These are phyloP conservation scores for Cranoglanis bouderius DNA, from an alignment of 2,113 vertebrate species.

Conservation along the genomic window DNA sequence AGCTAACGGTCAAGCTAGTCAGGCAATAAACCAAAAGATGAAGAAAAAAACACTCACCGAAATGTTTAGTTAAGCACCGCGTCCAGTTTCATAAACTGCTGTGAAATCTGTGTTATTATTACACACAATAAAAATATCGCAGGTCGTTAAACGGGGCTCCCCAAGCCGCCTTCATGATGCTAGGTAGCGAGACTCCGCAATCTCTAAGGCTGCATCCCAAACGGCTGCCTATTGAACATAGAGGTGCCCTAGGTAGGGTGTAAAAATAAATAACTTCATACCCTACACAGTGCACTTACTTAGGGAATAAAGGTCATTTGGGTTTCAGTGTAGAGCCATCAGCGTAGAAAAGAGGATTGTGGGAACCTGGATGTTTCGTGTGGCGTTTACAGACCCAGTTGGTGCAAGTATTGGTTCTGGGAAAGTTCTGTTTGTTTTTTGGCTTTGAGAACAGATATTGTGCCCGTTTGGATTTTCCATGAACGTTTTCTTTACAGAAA, in stretches of 20 bases:
- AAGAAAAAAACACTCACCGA: constrained; percentile 62
- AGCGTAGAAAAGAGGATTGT: constrained; percentile 25
- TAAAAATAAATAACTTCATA: background rate
- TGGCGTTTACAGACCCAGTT: background rate
- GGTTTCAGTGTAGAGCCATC: background rate
- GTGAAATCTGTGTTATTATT: constrained; percentile 50
- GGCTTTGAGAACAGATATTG: background rate
- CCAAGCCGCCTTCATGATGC: constrained; percentile 66
- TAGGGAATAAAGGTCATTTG: background rate
- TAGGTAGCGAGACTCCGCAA: constrained; percentile 34
- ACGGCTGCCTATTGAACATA: background rate
- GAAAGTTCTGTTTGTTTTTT: too few species aligned
- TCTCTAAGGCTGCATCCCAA: constrained; percentile 13
- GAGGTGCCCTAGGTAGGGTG: background rate
- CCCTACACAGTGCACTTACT: background rate
- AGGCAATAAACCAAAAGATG: background rate
- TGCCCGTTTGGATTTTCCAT: background rate
- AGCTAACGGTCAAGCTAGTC: background rate
- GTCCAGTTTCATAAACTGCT: constrained; percentile 67
- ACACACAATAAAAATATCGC: constrained; percentile 61
- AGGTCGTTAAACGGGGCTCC: constrained; percentile 62
- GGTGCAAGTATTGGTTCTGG: background rate
- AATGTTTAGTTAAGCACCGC: constrained; percentile 67
- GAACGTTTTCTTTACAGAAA: background rate
- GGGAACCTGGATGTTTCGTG: constrained; percentile 35